Base-by-base conservation (phyloP, 2,888 invertebrate genomes). In the Phortica okadai region DNA sequence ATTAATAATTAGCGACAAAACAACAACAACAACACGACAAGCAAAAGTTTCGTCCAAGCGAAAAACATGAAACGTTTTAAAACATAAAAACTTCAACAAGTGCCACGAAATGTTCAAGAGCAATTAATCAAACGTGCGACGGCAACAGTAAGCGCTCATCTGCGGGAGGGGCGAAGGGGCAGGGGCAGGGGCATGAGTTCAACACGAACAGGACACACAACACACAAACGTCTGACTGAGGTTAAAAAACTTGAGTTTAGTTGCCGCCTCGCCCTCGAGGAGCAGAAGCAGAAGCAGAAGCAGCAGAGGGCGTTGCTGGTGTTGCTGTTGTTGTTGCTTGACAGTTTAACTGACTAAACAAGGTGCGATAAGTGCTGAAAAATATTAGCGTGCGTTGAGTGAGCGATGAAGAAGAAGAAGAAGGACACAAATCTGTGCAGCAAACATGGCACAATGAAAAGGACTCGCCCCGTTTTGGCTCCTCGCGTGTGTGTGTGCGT, bases 271-370 rank as follows among this genome's bases (percentile, higher is more conserved):
- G 16, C 5, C 21, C 21, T 21, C 21, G 21, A 21, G 21, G 21
- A 21, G 21, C 21, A 21, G 21, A 21, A 21, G 21, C 21, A 21
- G 21, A 21, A 21, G 21, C 14, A 6, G 2, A 50, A 50, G 14
- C 50, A 50, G 25, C 1, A 16, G 62, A 6, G 16, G 62, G 79
- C 69, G 78, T 54, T 70, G 69, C 58, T 56, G 11, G 58, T 62
- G 66, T 54, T 50, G 70, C 16, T n/a, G 70, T 1, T 69, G 56
- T 59, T 72, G 45, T 33, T 72, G 75, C 75, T 77, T 86, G 88
- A 88, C 85, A 87, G 88, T 88, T 85, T 83, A 85, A 85, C 87
- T 85, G 87, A 78, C 85, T 86, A 86, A 86, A 86, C 88, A 88
- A 86, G 86, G 88, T 86, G 86, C 86, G 88, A 87, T 86, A 88